Evolutionary conservation across 2,888 invertebrate species (phyloP).

Genomic region (Siphlonurus alternatus): DNA sequence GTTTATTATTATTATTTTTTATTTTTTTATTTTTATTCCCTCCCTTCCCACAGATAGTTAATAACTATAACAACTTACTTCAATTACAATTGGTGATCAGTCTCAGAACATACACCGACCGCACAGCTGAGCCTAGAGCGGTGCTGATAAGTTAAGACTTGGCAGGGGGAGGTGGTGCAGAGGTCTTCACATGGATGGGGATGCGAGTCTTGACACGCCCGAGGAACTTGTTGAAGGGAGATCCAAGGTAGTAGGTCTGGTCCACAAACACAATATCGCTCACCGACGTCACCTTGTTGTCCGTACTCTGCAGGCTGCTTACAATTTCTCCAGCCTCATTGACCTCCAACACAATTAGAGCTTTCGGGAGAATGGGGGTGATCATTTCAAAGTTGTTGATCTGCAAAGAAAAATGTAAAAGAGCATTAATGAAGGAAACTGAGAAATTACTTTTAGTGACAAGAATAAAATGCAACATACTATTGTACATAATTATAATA

Average conservation of each 20-base stretch:
- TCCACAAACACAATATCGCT: constrained; percentile 44
- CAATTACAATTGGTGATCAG: too few species aligned
- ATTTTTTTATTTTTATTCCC: too few species aligned
- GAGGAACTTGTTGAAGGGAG: constrained; percentile 47
- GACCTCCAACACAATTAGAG: constrained; percentile 43
- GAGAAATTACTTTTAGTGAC: background rate
- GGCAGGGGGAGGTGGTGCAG: constrained; percentile 13
- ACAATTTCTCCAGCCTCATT: constrained; percentile 55
- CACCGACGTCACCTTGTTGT: constrained; percentile 34
- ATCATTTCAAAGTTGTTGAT: constrained; percentile 45
- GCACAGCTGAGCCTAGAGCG: too few species aligned
- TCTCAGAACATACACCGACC: too few species aligned
- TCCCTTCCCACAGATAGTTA: too few species aligned
- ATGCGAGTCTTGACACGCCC: constrained; percentile 31
- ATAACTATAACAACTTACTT: too few species aligned
- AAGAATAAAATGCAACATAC: background rate
- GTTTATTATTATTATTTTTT: too few species aligned
- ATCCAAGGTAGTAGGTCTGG: constrained; percentile 32
- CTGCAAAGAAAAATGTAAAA: constrained; percentile 28
- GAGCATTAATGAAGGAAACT: too few species aligned
- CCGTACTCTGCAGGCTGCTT: constrained; percentile 45
- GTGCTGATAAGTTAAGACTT: background rate
- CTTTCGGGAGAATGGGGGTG: constrained; percentile 25
- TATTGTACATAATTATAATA: background rate
- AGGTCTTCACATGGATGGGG: constrained; percentile 17